Evolutionary conservation across 2,113 vertebrate genomes (phyloP).

Genomic region (Cyanoramphus novaezelandiae): DNA sequence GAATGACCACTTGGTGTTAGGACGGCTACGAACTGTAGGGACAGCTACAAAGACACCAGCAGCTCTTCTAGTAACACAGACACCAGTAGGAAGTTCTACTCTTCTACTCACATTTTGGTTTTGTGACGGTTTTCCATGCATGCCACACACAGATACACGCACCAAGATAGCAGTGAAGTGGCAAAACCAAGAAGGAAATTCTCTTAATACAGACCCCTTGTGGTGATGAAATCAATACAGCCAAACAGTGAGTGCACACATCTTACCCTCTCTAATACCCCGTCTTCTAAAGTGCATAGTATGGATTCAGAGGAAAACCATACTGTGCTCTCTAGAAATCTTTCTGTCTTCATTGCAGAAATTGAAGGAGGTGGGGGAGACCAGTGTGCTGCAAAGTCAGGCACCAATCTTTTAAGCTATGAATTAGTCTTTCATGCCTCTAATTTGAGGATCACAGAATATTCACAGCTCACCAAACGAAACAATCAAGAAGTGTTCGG

Average conservation of each 20-base stretch:
- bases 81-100: not conserved
- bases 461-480: not conserved
- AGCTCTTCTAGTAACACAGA: not conserved
- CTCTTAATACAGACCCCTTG: not conserved
- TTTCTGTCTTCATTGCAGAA: not conserved
- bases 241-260: rapidly evolving
- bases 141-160: not conserved
- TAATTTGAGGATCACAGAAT: not conserved
- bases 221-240: not conserved
- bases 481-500: not conserved
- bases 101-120: not conserved
- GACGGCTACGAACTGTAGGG: not conserved
- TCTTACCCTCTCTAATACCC: not conserved
- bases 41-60: not conserved
- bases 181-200: not conserved
- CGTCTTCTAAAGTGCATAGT: not conserved
- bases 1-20: not conserved
- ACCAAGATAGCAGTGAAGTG: not conserved
- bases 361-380: not conserved
- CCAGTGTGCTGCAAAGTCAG: not conserved
- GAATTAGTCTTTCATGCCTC: not conserved
- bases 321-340: not conserved
- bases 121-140: not conserved
- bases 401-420: not conserved
- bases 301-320: not conserved